phyloP scores from a whole-genome alignment of 2,888 invertebrate species.

The Troides oblongomaculatus region DNA sequence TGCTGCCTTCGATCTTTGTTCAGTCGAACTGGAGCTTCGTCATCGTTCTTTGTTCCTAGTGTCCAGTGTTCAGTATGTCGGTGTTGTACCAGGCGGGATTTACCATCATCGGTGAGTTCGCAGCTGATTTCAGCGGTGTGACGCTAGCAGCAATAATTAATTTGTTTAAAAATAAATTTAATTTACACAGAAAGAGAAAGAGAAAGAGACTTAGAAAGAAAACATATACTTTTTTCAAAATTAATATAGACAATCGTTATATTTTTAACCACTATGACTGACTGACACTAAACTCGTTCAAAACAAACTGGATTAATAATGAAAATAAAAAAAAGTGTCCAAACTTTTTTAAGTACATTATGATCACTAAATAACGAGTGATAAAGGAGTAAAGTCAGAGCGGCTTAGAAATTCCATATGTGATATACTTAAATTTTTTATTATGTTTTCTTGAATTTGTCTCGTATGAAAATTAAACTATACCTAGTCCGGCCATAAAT shows the following conservation, averaged over 20 bases:
- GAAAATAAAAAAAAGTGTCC: no score
- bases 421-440: no score
- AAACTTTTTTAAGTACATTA: no score
- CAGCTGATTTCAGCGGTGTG: no score
- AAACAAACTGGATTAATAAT: not conserved
- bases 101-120: slow-evolving; percentile 17
- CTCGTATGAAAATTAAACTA: no score
- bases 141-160: not conserved
- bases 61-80: slow-evolving; percentile 12
- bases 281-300: not conserved
- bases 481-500: no score
- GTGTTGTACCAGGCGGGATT: slow-evolving; percentile 15
- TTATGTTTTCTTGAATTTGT: no score
- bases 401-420: no score
- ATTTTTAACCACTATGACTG: no score
- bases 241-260: not conserved
- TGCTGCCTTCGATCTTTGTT: not conserved
- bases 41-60: not conserved
- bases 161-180: not conserved
- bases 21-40: not conserved
- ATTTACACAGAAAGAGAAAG: no score
- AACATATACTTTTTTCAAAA: not conserved
- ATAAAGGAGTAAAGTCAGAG: no score
- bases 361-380: no score
- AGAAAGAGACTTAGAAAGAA: not conserved